Percentiles rank a stretch among this genome's conserved stretches.
phyloP scores from a whole-genome alignment of 2,888 invertebrate species.

The Odontothrips loti region DNA sequence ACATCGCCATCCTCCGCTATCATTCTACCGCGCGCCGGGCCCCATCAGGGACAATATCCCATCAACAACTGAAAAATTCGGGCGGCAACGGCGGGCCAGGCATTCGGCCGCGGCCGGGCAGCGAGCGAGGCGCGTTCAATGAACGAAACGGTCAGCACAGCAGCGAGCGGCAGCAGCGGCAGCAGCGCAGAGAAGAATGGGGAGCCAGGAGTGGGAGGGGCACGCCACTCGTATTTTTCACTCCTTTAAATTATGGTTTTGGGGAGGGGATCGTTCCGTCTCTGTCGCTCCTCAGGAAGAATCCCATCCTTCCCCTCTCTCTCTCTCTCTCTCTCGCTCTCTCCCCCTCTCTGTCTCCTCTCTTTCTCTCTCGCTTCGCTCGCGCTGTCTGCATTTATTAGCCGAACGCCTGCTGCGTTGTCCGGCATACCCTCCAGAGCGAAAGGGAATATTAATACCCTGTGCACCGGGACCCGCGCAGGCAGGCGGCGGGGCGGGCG shows the following conservation, averaged over 20 bases:
- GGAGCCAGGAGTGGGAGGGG: conserved; percentile 21
- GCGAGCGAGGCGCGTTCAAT: neutral
- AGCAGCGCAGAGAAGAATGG: neutral
- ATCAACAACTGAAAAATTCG: no score
- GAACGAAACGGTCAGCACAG: no score
- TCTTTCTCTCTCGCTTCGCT: neutral
- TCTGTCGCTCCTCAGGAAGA: conserved; percentile 4
- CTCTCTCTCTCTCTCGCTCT: neutral
- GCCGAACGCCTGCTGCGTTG: conserved; percentile 23
- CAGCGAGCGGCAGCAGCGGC: neutral
- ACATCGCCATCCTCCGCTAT: no score
- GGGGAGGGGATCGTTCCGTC: conserved; percentile 18
- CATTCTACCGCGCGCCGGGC: no score
- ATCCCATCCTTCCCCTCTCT: neutral
- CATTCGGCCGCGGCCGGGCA: neutral
- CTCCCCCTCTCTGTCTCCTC: neutral
- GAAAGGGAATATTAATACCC: conserved; percentile 21
- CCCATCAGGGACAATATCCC: no score
- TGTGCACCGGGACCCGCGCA: neutral
- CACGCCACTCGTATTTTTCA: conserved; percentile 24
- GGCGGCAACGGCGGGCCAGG: neutral
- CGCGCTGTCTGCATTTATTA: conserved; percentile 26
- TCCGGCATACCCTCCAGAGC: conserved; percentile 14
- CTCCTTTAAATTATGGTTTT: conserved; percentile 27
- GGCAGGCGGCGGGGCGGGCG: no score